A percentile compares a stretch with the other conserved stretches of the same genome.
Conservation (phyloP, 2,797 vertebrate species). For the Acrossocheilus wenchowensis region DNA sequence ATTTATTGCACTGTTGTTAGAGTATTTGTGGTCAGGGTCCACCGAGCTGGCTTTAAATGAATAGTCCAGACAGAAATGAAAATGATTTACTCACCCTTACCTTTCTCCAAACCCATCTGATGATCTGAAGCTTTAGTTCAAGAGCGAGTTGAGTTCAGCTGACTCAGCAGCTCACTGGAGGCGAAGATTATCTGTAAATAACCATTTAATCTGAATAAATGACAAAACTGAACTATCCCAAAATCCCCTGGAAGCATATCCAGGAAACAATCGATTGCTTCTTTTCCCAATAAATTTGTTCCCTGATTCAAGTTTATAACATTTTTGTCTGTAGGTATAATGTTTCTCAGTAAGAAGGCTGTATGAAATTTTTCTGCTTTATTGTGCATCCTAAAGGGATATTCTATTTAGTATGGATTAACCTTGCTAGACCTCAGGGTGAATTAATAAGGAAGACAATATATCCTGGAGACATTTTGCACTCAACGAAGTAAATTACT, state of each 20-base stretch:
- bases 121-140: neutral
- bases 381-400: neutral
- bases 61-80: neutral
- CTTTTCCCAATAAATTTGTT: neutral
- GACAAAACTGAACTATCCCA: neutral
- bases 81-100: neutral
- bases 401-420: conserved; percentile 11
- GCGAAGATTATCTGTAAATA: neutral
- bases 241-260: neutral
- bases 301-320: neutral
- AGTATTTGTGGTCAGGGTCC: neutral
- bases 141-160: neutral
- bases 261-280: neutral
- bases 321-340: neutral
- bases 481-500: neutral
- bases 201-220: neutral
- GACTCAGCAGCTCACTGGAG: neutral
- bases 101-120: neutral
- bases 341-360: neutral
- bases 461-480: neutral
- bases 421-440: neutral
- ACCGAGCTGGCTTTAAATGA: neutral
- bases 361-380: neutral
- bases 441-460: neutral
- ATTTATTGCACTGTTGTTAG: neutral